A percentile compares a stretch with the other conserved stretches of the same genome.
Evolutionary conservation across 2,797 vertebrate genomes (phyloP).

Genomic region (Girardinus metallicus): DNA sequence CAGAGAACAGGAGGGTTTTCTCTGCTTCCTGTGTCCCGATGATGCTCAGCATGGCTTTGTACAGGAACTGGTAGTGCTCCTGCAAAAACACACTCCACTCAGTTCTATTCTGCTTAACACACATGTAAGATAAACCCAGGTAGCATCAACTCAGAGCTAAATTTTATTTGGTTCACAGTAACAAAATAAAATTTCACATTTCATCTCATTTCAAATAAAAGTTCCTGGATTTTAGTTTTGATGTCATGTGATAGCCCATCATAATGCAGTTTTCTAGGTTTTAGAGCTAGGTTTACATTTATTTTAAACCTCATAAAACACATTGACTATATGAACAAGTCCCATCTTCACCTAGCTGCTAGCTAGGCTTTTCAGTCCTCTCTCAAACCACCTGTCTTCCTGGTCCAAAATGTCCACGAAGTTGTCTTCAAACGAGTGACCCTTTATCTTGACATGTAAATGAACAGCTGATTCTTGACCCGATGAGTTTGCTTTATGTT

Average conservation of each 20-base stretch:
- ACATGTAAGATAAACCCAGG: neutral
- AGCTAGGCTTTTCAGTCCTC: too few species aligned
- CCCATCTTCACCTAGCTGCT: neutral
- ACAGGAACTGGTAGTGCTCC: conserved; percentile 97
- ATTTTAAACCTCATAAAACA: neutral
- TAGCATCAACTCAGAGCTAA: neutral
- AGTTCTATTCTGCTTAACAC: neutral
- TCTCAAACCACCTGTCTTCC: too few species aligned
- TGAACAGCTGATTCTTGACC: too few species aligned
- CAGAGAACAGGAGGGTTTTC: conserved; percentile 84
- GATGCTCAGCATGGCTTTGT: conserved; percentile 94
- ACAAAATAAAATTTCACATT: neutral
- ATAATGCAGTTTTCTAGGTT: too few species aligned
- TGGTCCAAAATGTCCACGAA: neutral
- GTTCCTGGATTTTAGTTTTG: too few species aligned
- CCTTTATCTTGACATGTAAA: too few species aligned
- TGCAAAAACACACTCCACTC: conserved; percentile 53
- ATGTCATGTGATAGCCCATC: too few species aligned
- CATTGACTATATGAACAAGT: neutral
- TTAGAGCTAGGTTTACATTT: neutral
- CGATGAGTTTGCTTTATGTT: too few species aligned
- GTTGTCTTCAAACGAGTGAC: neutral
- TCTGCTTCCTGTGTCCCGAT: conserved; percentile 90
- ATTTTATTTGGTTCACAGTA: neutral
- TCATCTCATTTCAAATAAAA: too few species aligned